Evolutionary conservation across 2,797 vertebrate genomes (phyloP), one percentile per base, ranked within the genome.

Genomic region (Phrynocephalus forsythii): DNA sequence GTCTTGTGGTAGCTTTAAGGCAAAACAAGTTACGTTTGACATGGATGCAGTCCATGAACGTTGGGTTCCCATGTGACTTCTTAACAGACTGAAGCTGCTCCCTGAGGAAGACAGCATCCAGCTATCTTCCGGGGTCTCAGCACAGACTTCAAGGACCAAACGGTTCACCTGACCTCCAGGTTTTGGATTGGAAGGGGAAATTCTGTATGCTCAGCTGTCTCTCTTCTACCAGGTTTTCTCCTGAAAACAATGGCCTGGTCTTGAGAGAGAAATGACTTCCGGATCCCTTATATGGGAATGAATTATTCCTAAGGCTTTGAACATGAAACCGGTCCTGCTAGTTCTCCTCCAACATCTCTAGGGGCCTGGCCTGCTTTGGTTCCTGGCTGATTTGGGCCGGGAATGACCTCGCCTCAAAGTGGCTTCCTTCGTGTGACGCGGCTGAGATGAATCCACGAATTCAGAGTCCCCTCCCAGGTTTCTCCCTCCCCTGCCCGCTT

Each of bases 401-500:
- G 63, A 69, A 5, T n/a, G 48, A 13, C 15, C 24, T 56, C 38
- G 28, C 0, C 22, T 6, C 4, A 66, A 16, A 30, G 8, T 6
- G 5, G 24, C 1, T 44, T 72, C 50, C 1, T 44, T 72, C 30
- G 13, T 71, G 33, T 16, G 56, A 75, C 8, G 80, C 3, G 18
- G 5, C 15, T 24, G 20, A 28, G 6, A 79, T 30, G 38, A 6
- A 38, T 48, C 52, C 56, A 20, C 33, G 28, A 67, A 15, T 26
- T 50, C 13, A 24, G 8, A 16, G 16, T 63, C 20, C 13, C 60
- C 20, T 63, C 60, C 60, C 20, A 5, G 5, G 15, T 63, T 1
- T 11, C 20, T 33, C 44, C 0, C 2, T 0, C 1, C 24, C 33
- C 38, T 0, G 16, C 44, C 48, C 8, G 8, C 20, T 24, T 33